These are phyloP conservation scores for Brachionus angularis DNA, from an alignment of 1,140 invertebrate species.

Conservation along the genomic window DNA sequence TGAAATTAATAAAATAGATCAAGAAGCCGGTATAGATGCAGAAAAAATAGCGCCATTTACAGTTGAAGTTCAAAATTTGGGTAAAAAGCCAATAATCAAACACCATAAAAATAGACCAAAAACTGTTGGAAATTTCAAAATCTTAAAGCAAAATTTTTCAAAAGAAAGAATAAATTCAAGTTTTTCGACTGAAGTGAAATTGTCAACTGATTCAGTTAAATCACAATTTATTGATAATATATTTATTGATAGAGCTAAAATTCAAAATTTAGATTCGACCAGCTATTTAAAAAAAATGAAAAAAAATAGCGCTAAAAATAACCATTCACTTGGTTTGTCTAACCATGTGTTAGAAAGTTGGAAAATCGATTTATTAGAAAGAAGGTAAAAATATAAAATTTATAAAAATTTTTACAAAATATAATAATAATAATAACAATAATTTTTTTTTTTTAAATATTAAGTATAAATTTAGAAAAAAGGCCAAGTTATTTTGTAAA, in stretches of 20 bases:
- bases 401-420: too few relatives aligned
- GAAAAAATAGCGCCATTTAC: neutral
- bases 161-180: too few relatives aligned
- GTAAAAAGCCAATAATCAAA: neutral
- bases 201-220: too few relatives aligned
- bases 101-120: neutral
- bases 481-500: slow-evolving; percentile 35
- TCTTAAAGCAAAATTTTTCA: too few relatives aligned
- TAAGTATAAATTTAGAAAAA: slow-evolving; percentile 14
- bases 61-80: neutral
- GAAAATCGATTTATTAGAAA: slow-evolving; percentile 32
- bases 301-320: neutral
- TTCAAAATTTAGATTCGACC: too few relatives aligned
- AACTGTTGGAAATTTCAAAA: neutral
- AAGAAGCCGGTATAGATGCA: neutral
- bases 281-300: neutral
- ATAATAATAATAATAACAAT: neutral
- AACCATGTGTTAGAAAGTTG: slow-evolving; percentile 16
- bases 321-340: too few relatives aligned
- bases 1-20: too few relatives aligned
- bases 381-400: neutral
- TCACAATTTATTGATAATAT: too few relatives aligned
- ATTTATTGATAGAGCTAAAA: too few relatives aligned
- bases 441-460: neutral
- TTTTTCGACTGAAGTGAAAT: too few relatives aligned